Evolutionary conservation across 2,888 invertebrate species (phyloP), one percentile per base, ranked within the genome.

Genomic region (Scaptomyza parva): DNA sequence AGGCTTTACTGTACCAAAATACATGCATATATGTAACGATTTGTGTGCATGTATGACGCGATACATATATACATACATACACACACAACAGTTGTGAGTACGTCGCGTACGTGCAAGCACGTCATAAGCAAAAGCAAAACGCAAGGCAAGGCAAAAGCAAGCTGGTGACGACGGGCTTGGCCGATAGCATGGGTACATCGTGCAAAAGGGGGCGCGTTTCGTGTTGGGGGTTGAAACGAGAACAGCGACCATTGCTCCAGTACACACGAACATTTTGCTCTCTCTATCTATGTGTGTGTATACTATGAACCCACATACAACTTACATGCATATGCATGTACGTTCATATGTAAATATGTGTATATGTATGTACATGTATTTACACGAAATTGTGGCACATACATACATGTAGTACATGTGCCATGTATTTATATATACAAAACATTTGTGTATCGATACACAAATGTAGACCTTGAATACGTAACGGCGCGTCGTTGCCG

Each of bases 391-490:
- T 73, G 73, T 70, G 35, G 40, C 51, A 58, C 41, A 61, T 59
- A 63, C 54, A 44, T 2, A 24, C 5, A 48, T 53, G 55, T 14
- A n/a, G n/a, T n/a, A n/a, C n/a, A n/a, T n/a, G n/a, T n/a, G n/a
- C n/a, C n/a, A 41, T 53, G 43, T 35, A 26, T 40, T 50, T 20
- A 18, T 48, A 40, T 35, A 37, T 41, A 64, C 26, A 14, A 18
- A 20, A 51, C 48, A 51, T 82, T 79, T 47, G 63, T 67, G 77
- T 71, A 79, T 75, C 69, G 77, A 80, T 86, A 86, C 83, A 81
- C 70, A 70, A 82, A 86, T 72, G 76, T 78, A 87, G 87, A 82
- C 81, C 81, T 82, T 82, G 81, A 82, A 82, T 87, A 80, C 83
- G 76, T 69, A 76, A 82, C 68, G 70, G 66, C 68, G 69, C 55